phyloP scores from a whole-genome alignment of 1,140 invertebrate genomes.

The Pseudomyrmex dendroicus region DNA sequence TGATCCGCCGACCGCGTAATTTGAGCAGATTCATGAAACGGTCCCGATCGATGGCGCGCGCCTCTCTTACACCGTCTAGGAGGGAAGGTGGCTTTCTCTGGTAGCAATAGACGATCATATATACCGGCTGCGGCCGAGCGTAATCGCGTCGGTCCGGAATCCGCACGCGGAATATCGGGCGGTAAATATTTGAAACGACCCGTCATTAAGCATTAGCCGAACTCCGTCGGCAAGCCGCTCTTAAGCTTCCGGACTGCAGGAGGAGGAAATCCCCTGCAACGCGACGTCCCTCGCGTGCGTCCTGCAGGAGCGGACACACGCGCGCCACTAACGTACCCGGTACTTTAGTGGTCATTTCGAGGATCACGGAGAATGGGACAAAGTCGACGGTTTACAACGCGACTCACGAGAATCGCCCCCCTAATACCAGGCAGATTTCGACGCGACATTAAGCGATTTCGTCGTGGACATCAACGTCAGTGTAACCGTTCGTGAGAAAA shows the following conservation, averaged over 20 bases:
- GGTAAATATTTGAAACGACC: constrained; percentile 77
- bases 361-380: constrained; percentile 21
- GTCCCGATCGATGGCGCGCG: constrained; percentile 61
- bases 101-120: constrained; percentile 39
- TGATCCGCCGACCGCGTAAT: constrained; percentile 69
- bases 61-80: constrained; percentile 38
- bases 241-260: constrained; percentile 70
- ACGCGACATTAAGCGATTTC: constrained; percentile 35
- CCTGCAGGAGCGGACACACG: constrained; percentile 56
- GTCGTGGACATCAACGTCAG: constrained; percentile 29
- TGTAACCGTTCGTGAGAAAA: background rate
- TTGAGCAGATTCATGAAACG: constrained; percentile 69
- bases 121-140: constrained; percentile 47
- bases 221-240: constrained; percentile 58
- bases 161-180: constrained; percentile 69
- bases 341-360: constrained; percentile 63
- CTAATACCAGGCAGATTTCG: background rate
- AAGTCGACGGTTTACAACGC: constrained; percentile 10
- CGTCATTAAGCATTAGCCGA: constrained; percentile 76
- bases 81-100: constrained; percentile 47
- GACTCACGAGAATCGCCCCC: constrained; percentile 1
- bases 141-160: constrained; percentile 67
- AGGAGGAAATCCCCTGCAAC: constrained; percentile 69
- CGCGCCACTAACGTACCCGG: constrained; percentile 33
- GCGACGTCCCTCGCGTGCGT: constrained; percentile 40